Base-by-base conservation (phyloP, 2,113 vertebrate genomes). In the Myiopsitta monachus region DNA sequence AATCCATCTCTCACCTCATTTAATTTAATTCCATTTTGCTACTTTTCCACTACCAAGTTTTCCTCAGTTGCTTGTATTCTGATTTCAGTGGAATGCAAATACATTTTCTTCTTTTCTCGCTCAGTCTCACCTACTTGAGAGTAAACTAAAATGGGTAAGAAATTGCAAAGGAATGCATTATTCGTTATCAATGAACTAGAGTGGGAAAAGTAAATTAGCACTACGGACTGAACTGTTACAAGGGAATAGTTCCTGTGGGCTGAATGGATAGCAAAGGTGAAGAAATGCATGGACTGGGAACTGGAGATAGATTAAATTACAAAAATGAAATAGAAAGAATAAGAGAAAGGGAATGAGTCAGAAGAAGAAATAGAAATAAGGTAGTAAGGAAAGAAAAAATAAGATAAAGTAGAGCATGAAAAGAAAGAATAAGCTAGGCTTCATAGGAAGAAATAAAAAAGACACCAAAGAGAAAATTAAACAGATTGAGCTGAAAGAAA, bases 101-200 rank as follows among this genome's bases (percentile, higher is more conserved):
- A 94, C 83, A 61, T 92, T 81, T 4, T 94, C 66, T 91, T 93
- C 14, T 86, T 74, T 95, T 89, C 47, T 94, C 74, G 30, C 47
- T 95, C 69, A 79, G 24, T 84, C 61, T 67, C 46, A 81, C 43
- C 49, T 88, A 82, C 59, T 78, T 84, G 83, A 93, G 64, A 92
- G 66, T 83, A 94, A 94, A 96, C 87, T 76, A 75, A 83, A 96
- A 82, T 73, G 18, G 28, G 41, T 52, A 78, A 91, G 49, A 91
- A 92, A 92, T 83, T 92, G 49, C 64, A 90, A 91, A 95, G 52
- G 36, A 87, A 86, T 92, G 41, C 49, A 80, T 96, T 93, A 92
- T 95, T 94, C 88, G 76, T 92, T 82, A 88, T 70, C 68, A 83
- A 61, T 92, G 68, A 95, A 91, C 44, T 74, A 76, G 77, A 82